Base-by-base conservation (phyloP, 2,888 invertebrate genomes). In the Sialis lutaria region DNA sequence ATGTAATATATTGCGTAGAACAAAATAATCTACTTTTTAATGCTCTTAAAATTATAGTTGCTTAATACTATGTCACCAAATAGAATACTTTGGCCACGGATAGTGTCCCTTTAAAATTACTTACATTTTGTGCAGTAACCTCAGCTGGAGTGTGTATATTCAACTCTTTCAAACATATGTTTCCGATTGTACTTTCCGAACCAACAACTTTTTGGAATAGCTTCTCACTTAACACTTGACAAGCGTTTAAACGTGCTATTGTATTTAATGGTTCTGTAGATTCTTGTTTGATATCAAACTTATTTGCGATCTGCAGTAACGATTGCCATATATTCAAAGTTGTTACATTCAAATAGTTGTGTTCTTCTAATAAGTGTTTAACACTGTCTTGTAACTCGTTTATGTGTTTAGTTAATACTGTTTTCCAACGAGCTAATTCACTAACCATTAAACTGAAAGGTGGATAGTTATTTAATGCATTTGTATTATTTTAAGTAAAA, bases 371-470 rank as follows among this genome's bases (percentile, higher is more conserved):
- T 47, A 87, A 59, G 52, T 73, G 70, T 60, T 78, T 79, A 51
- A 84, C 68, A 34, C 76, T 72, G 60, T 78, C 77, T 60, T 84
- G 79, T 47, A 83, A 65, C 53, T 79, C 80, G 33, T 75, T 74
- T 45, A 78, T 74, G 61, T 81, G 74, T 53, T 81, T 79, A 10
- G 76, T 77, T 30, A 91, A 68, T 47, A 79, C 74, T 43, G 84
- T 84, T 62, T 91, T 90, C 77, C 88, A 88, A 54, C 79, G 74
- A 0, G 90, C 90, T 53, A 92, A 64, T 66, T 93, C 92, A 66
- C 93, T 92, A 2, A 91, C 84, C 83, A 93, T 87, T 48, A 92
- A 75, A 62, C 92, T 91, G 58, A 39, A 70, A 69, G 48, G 7
- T 46, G 41, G 44, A 32, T 40, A 10, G 32, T 13, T 49, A 42